A percentile compares a stretch with the other conserved stretches of the same genome.
These are phyloP conservation scores for Lagopus muta DNA, from an alignment of 2,113 vertebrate species.

Conservation along the genomic window DNA sequence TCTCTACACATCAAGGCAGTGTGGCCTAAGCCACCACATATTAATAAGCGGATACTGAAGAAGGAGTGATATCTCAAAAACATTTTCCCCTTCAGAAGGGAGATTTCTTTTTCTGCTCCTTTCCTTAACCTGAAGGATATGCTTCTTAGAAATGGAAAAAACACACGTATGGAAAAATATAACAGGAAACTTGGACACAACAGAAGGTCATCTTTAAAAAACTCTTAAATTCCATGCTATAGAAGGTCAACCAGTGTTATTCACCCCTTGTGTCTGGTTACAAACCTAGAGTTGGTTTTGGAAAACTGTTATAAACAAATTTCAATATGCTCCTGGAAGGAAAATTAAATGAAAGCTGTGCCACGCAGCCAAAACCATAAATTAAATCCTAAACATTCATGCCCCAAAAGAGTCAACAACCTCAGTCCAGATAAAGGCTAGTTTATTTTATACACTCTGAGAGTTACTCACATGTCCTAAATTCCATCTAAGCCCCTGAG, in stretches of 20 bases:
- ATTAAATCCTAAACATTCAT: background rate
- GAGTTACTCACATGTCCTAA: constrained; percentile 18
- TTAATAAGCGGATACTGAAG: background rate
- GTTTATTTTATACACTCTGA: background rate
- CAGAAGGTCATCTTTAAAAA: constrained; percentile 34
- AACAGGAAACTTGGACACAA: constrained; percentile 18
- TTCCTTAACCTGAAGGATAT: background rate
- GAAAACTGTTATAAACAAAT: constrained; percentile 3
- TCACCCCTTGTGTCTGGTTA: background rate
- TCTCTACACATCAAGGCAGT: background rate
- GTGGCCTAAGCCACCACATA: background rate
- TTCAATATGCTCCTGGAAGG: background rate
- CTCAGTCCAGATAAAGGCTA: constrained; percentile 13
- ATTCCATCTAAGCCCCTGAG: constrained; percentile 27
- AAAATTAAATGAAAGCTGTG: constrained; percentile 18
- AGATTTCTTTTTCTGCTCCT: background rate
- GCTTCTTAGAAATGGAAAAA: constrained; percentile 36
- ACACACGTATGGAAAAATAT: constrained; percentile 4
- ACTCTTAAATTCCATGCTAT: constrained; percentile 5
- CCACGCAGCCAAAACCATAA: background rate
- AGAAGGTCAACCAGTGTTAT: constrained; percentile 8
- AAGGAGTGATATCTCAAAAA: background rate
- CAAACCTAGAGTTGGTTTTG: background rate
- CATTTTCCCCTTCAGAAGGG: background rate
- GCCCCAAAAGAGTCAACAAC: constrained; percentile 2